Conservation (phyloP, 2,113 vertebrate species). For the Rutilus rutilus region DNA sequence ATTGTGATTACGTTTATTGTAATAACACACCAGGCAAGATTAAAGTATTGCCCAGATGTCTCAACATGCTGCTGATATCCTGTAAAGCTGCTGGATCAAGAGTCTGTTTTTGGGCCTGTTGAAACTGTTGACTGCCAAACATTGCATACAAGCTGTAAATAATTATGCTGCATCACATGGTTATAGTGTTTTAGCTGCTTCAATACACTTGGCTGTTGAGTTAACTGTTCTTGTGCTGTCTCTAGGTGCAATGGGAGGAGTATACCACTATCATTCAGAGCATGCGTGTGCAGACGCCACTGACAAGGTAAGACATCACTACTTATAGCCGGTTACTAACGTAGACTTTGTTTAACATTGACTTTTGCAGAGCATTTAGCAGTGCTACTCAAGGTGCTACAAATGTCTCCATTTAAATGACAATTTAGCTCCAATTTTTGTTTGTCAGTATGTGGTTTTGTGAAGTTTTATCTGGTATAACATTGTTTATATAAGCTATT, state of each 20-base stretch:
- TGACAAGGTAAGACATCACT: slow-evolving; percentile 73
- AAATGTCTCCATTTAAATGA: not conserved
- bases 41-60: slow-evolving; percentile 38
- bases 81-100: slow-evolving; percentile 34
- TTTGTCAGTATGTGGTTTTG: not conserved
- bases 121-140: slow-evolving; percentile 22
- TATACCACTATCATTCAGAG: slow-evolving; percentile 76
- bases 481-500: not conserved
- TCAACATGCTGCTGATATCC: slow-evolving; percentile 35
- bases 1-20: not conserved
- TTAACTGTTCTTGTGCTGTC: slow-evolving; percentile 40
- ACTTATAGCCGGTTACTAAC: not conserved
- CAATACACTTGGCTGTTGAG: not conserved
- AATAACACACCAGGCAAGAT: slow-evolving; percentile 16
- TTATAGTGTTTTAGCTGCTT: slow-evolving; percentile 18
- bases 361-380: not conserved
- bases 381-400: not conserved
- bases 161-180: not conserved
- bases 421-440: not conserved
- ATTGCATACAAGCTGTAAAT: slow-evolving; percentile 13
- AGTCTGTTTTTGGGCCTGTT: slow-evolving; percentile 27
- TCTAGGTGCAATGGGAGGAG: slow-evolving; percentile 72
- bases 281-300: slow-evolving; percentile 72
- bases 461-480: not conserved
- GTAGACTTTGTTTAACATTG: not conserved